Evolutionary conservation across 2,888 invertebrate genomes (phyloP).

Genomic region (Cryptocephalus primarius): DNA sequence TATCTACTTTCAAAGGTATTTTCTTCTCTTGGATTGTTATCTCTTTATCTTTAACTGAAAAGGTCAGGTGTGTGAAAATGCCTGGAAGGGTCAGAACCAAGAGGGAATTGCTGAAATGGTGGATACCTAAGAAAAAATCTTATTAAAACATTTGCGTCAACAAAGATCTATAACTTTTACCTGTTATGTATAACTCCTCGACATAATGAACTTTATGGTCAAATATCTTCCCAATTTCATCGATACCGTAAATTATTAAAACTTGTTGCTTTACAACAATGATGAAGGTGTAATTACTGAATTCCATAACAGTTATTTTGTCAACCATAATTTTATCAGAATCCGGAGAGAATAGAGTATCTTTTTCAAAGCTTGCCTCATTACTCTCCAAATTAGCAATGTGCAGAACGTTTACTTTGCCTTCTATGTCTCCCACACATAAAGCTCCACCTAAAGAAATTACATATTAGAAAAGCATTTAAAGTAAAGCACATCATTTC

Average conservation of each 20-base stretch:
- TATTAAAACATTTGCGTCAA: slow-evolving; percentile 1
- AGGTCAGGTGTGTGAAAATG: slow-evolving; percentile 23
- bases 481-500: no score
- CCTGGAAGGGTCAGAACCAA: slow-evolving; percentile 25
- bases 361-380: slow-evolving; percentile 14
- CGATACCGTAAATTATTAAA: slow-evolving; percentile 23
- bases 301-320: slow-evolving; percentile 20
- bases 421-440: slow-evolving; percentile 24
- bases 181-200: slow-evolving; percentile 26
- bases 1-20: slow-evolving; percentile 26
- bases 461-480: slow-evolving; percentile 3
- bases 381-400: slow-evolving; percentile 19
- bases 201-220: slow-evolving; percentile 20
- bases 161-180: slow-evolving; percentile 11
- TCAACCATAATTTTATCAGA: slow-evolving; percentile 22
- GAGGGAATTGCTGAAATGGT: slow-evolving; percentile 22
- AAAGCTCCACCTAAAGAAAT: slow-evolving; percentile 20
- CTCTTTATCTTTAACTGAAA: slow-evolving; percentile 20
- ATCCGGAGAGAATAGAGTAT: slow-evolving; percentile 19
- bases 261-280: slow-evolving; percentile 23
- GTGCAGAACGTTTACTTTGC: slow-evolving; percentile 23
- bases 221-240: slow-evolving; percentile 21
- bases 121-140: slow-evolving; percentile 21
- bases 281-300: slow-evolving; percentile 20
- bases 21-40: slow-evolving; percentile 21